Conservation (phyloP, 1,140 invertebrate genomes). For the Drosophila sucinea region DNA sequence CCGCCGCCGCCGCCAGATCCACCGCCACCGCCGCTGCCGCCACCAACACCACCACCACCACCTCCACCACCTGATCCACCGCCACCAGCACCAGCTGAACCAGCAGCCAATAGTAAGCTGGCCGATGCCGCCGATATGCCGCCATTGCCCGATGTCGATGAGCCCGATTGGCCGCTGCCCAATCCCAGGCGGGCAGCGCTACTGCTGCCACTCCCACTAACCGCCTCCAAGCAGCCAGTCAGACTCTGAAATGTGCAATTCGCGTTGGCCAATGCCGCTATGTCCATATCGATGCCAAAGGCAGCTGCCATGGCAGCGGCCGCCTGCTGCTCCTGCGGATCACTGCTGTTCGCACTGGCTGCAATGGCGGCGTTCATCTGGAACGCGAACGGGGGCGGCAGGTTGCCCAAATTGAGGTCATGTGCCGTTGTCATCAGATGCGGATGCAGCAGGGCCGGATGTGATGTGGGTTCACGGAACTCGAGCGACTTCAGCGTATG, state of each 20-base stretch:
- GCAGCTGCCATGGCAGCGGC: constrained; percentile 74
- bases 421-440: constrained; percentile 60
- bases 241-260: constrained; percentile 64
- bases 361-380: constrained; percentile 83
- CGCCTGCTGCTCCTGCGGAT: constrained; percentile 84
- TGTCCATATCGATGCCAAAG: constrained; percentile 76
- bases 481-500: constrained; percentile 93
- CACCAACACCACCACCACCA: constrained; percentile 27
- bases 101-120: constrained; percentile 5
- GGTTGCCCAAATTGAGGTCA: constrained; percentile 84
- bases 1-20: constrained; percentile 37
- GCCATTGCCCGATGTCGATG: constrained; percentile 31
- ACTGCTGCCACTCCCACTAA: constrained; percentile 15
- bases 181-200: constrained; percentile 5
- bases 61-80: constrained; percentile 29
- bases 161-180: constrained; percentile 22
- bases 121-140: constrained; percentile 20
- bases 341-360: constrained; percentile 82
- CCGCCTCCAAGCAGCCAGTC: constrained; percentile 51
- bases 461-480: constrained; percentile 87
- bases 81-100: constrained; percentile 24
- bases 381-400: constrained; percentile 79
- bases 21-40: constrained; percentile 23
- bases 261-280: constrained; percentile 83
- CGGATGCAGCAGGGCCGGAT: constrained; percentile 84